Evolutionary conservation across 2,888 invertebrate species (phyloP), one percentile per base, ranked within the genome.

Genomic region (Myopa testacea): DNA sequence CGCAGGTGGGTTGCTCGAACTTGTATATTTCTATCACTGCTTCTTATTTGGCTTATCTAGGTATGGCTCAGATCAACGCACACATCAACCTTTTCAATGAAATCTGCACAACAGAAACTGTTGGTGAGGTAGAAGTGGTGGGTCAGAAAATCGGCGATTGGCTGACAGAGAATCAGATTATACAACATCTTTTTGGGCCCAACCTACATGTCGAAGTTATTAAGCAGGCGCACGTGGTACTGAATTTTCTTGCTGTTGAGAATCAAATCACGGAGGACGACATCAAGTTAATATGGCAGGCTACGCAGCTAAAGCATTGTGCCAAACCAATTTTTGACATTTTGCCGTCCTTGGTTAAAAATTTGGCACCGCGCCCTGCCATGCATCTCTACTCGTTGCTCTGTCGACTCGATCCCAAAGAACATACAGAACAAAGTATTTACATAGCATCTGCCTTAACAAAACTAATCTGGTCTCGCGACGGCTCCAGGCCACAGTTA

Each of bases 141-240:
- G 96, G 96, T 0, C 94, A 95, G 82, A 94, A 93, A 82, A 91
- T 98, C 82, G 96, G 96, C 0, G 93, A 95, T 82, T 98, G 98
- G 98, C 90, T 98, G 34, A 94, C 96, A 0, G 93, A 93, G 81
- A 95, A 96, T 88, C 96, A 95, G 87, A 96, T 98, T 80, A 95
- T 98, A 82, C 95, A 96, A 84, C 97, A 98, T 87, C 93, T 98
- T 78, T 98, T 98, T 90, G 98, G 98, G n/a, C 98, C 98, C 50
- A 98, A 98, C 91, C 91, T 98, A 82, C 98, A 98, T 90, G 97
- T 97, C 62, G 98, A 98, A 83, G 93, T 97, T 16, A 96, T 98
- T 80, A 98, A 98, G 88, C 98, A 98, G 63, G 96, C 97, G 81
- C 98, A 98, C 89, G 94, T 97, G 84, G 95, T 98, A 81, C 90